Conservation (phyloP, 2,113 vertebrate species). For the Clupea harengus region DNA sequence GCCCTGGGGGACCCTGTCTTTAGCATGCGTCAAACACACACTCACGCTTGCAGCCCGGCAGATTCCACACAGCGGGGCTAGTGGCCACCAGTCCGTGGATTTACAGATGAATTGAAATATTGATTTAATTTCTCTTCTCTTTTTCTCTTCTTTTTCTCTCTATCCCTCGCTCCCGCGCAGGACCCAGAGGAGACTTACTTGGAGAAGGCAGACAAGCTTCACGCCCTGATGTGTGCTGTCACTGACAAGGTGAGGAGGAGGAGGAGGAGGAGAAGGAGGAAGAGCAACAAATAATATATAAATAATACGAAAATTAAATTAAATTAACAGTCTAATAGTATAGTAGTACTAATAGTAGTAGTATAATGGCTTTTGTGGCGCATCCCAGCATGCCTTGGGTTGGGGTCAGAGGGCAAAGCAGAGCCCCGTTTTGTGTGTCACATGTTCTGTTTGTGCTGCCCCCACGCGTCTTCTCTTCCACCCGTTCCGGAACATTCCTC, state of each 20-base stretch:
- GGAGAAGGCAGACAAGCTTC: constrained; percentile 78
- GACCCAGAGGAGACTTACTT: constrained; percentile 79
- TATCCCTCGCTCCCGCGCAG: constrained; percentile 59
- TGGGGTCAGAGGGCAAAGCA: not conserved
- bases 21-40: not conserved
- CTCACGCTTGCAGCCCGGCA: not conserved
- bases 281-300: not conserved
- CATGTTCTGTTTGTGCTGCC: not conserved
- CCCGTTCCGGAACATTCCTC: not conserved
- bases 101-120: not conserved
- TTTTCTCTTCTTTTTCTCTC: not conserved
- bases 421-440: not conserved
- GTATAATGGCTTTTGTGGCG: not conserved
- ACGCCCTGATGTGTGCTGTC: constrained; percentile 73
- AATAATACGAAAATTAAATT: too few species aligned
- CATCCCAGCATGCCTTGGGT: not conserved
- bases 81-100: too few species aligned
- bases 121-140: not conserved
- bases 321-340: too few species aligned
- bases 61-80: not conserved
- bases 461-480: too few species aligned
- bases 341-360: not conserved
- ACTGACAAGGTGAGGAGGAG: constrained; percentile 83
- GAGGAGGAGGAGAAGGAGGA: too few species aligned
- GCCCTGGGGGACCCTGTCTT: not conserved